Evolutionary conservation across 2,888 invertebrate species (phyloP).

Genomic region (Itoplectis maculator): DNA sequence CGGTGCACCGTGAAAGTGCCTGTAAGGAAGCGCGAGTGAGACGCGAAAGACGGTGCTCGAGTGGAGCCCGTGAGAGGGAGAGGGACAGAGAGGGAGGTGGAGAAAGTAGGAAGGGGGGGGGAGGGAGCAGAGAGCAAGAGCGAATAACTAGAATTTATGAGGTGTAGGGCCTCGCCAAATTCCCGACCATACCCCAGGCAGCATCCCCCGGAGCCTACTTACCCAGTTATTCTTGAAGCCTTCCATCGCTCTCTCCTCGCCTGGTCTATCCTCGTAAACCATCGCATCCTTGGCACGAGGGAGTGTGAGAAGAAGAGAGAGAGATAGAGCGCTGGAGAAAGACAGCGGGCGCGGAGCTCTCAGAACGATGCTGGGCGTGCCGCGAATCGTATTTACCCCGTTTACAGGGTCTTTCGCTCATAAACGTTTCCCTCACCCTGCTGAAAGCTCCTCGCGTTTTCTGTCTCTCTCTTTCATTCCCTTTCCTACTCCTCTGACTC

Average conservation of each 20-base stretch:
- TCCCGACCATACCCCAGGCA: slow-evolving; percentile 75
- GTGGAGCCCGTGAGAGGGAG: slow-evolving; percentile 56
- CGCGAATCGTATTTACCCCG: slow-evolving; percentile 73
- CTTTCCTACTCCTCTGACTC: not conserved
- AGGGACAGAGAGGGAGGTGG: slow-evolving; percentile 51
- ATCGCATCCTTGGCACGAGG: slow-evolving; percentile 68
- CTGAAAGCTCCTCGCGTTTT: slow-evolving; percentile 24
- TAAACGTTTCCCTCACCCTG: slow-evolving; percentile 58
- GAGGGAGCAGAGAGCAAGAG: slow-evolving; percentile 70
- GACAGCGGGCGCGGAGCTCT: slow-evolving; percentile 64
- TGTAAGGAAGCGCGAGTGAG: slow-evolving; percentile 38
- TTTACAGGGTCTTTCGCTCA: slow-evolving; percentile 69
- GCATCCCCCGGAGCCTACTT: slow-evolving; percentile 82
- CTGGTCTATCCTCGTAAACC: slow-evolving; percentile 69
- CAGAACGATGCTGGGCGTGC: slow-evolving; percentile 69
- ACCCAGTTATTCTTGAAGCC: slow-evolving; percentile 77
- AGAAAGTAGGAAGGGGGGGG: slow-evolving; percentile 55
- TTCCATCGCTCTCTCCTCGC: slow-evolving; percentile 42
- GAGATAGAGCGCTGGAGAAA: slow-evolving; percentile 38
- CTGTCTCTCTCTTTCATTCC: no score
- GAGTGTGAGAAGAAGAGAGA: slow-evolving; percentile 45
- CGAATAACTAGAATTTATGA: slow-evolving; percentile 83
- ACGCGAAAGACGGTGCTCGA: slow-evolving; percentile 25
- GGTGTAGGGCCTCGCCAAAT: slow-evolving; percentile 81
- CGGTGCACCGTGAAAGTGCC: slow-evolving; percentile 58